A percentile compares a stretch with the other conserved stretches of the same genome.
phyloP scores from a whole-genome alignment of 2,888 invertebrate species.

The Balanococcus diminutus region DNA sequence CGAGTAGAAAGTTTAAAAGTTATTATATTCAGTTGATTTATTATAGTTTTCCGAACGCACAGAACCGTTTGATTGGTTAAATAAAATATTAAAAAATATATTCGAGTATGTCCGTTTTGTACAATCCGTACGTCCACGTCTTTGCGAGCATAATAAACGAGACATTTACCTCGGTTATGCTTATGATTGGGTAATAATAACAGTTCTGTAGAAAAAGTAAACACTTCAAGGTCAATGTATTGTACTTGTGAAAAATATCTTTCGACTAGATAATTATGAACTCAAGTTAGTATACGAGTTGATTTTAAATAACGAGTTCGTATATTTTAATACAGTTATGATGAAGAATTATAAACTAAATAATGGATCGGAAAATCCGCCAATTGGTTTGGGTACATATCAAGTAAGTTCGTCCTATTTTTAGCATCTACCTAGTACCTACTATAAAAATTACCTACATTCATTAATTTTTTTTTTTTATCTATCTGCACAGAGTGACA shows the following conservation, averaged over 20 bases:
- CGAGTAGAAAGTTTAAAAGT: constrained; percentile 17
- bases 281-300: too few relatives aligned
- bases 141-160: not conserved
- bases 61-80: constrained; percentile 31
- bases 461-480: too few relatives aligned
- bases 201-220: too few relatives aligned
- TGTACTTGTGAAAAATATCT: too few relatives aligned
- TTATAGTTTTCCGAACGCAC: not conserved
- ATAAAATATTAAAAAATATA: constrained; percentile 4
- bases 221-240: not conserved
- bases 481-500: not conserved
- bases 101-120: not conserved
- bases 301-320: too few relatives aligned
- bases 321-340: not conserved
- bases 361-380: constrained; percentile 31
- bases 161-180: not conserved
- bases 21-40: constrained; percentile 41
- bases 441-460: not conserved
- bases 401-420: not conserved
- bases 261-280: too few relatives aligned
- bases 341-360: not conserved
- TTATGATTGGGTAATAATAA: not conserved
- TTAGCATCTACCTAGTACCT: not conserved
- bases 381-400: constrained; percentile 33
- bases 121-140: not conserved